Evolutionary conservation across 2,888 invertebrate genomes (phyloP), one percentile per base, ranked within the genome.

Genomic region (Lycophotia porphyrea): DNA sequence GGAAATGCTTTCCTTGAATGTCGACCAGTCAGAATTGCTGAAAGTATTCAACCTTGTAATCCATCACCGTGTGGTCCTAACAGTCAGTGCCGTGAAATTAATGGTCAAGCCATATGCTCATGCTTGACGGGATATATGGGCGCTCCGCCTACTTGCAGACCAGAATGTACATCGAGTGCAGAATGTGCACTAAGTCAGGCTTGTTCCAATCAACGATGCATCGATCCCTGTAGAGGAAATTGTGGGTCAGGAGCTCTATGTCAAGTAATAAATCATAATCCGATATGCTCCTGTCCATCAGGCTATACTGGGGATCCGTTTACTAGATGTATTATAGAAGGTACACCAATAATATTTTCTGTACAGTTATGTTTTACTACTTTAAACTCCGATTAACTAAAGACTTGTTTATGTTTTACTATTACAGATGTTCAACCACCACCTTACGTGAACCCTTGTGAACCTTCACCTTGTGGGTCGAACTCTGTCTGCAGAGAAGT

Each of bases 401-500:
- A 60, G 13, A 61, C 39, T 55, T 52, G 63, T 61, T 36, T 75
- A 31, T 69, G 61, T 75, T 84, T 77, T n/a, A 77, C 58, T 84
- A 49, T 93, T 94, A 80, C 91, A 96, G 96, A 93, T 87, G 67
- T 86, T 24, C 89, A 90, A 83, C 90, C 91, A 72, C 90, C 92
- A 76, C 84, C 87, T 58, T 96, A 93, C 77, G 90, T 94, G 8
- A 95, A 96, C 84, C 98, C 97, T 13, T 98, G 98, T 89, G 96
- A 97, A 87, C 98, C 98, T 39, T 98, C 98, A 18, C 98, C 98
- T 1, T 98, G 98, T 91, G 98, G 98, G 34, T 97, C 98, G 11
- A 97, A 98, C 88, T 97, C 97, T 5, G 95, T 97, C 88, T 98
- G 98, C 86, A 97, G 96, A 88, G 96, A 96, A 88, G 92, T 96